Evolutionary conservation across 2,797 vertebrate genomes (phyloP).

Genomic region (Danio choprae): DNA sequence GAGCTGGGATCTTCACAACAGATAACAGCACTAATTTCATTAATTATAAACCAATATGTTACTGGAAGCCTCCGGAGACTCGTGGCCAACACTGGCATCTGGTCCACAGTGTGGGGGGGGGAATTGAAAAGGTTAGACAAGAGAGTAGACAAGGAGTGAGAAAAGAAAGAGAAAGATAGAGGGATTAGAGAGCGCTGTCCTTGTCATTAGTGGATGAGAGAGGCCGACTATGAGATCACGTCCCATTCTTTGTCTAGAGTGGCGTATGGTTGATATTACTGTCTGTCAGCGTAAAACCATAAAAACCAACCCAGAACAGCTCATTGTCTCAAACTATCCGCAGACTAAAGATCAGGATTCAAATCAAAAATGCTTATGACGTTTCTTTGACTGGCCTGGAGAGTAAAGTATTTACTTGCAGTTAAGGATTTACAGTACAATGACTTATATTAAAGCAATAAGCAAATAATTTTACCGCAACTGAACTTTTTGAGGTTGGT

Average conservation of each 20-base stretch:
- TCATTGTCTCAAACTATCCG: constrained; percentile 19
- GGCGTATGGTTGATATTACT: constrained; percentile 19
- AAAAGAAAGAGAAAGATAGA: constrained; percentile 38
- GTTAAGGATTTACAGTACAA: no score
- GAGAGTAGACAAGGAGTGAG: constrained; percentile 43
- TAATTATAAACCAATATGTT: constrained; percentile 99
- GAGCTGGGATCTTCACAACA: constrained; percentile 90
- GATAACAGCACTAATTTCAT: constrained; percentile 98
- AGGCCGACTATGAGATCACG: constrained; percentile 27
- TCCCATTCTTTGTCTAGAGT: constrained; percentile 12
- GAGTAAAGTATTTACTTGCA: not conserved
- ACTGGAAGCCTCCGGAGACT: constrained; percentile 85
- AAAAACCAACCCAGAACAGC: constrained; percentile 21
- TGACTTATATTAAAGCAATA: no score
- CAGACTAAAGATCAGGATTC: constrained; percentile 32
- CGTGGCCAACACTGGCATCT: constrained; percentile 91
- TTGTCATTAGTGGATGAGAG: constrained; percentile 52
- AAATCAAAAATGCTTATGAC: not conserved
- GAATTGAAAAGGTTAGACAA: constrained; percentile 48
- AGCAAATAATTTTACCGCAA: no score
- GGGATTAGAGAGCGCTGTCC: constrained; percentile 42
- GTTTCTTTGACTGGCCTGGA: not conserved
- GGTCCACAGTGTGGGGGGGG: constrained; percentile 73
- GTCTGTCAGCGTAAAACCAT: constrained; percentile 28
- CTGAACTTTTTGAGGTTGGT: no score